Conservation (phyloP, 2,888 invertebrate genomes). For the Aromia moschata region DNA sequence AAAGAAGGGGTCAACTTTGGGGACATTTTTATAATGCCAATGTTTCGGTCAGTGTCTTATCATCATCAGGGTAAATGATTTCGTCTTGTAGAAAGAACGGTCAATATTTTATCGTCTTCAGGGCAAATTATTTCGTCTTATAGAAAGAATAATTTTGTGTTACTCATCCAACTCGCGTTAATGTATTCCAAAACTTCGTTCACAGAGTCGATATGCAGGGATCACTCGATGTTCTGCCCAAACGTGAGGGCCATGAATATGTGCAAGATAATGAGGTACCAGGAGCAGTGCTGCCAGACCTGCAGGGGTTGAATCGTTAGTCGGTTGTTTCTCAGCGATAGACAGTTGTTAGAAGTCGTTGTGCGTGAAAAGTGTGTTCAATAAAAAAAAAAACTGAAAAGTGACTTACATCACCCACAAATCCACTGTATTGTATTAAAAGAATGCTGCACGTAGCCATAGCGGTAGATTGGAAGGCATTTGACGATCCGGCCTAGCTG, state of each 20-base stretch:
- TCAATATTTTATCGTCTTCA: too few relatives aligned
- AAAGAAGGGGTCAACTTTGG: too few relatives aligned
- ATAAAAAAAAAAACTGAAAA: slow-evolving; percentile 17
- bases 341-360: slow-evolving; percentile 17
- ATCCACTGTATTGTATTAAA: slow-evolving; percentile 21
- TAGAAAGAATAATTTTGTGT: too few relatives aligned
- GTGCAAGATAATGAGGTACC: slow-evolving; percentile 85
- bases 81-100: too few relatives aligned
- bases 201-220: slow-evolving; percentile 77
- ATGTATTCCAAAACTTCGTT: too few relatives aligned
- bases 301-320: slow-evolving; percentile 64
- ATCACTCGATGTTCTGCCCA: slow-evolving; percentile 85
- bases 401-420: slow-evolving; percentile 20
- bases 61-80: too few relatives aligned
- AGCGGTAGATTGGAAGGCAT: slow-evolving; percentile 30
- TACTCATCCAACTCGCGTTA: too few relatives aligned
- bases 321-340: background rate
- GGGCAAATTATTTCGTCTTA: too few relatives aligned
- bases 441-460: slow-evolving; percentile 42
- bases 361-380: slow-evolving; percentile 20
- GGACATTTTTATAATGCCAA: too few relatives aligned
- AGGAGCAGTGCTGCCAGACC: slow-evolving; percentile 87
- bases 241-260: slow-evolving; percentile 89
- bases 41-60: too few relatives aligned
- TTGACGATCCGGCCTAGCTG: slow-evolving; percentile 21